Conservation (phyloP, 1,140 invertebrate species). For the Neodiprion lecontei region DNA sequence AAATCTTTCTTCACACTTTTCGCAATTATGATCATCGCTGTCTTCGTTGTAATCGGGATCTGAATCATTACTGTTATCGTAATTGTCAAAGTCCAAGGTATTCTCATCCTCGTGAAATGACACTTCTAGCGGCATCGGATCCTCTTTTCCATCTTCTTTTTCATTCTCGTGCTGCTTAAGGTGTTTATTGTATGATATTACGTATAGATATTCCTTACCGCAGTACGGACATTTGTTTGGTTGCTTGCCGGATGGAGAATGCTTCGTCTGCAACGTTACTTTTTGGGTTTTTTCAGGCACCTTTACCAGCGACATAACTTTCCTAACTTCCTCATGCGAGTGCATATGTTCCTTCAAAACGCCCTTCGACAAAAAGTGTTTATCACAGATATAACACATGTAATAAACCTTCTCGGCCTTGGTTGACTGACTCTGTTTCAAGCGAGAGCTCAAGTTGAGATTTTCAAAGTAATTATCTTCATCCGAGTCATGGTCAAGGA, state of each 20-base stretch:
- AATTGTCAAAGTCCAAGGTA: slow-evolving; percentile 37
- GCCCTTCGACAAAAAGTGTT: slow-evolving; percentile 54
- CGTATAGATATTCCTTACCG: slow-evolving; percentile 59
- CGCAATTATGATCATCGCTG: slow-evolving; percentile 31
- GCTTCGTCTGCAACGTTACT: slow-evolving; percentile 27
- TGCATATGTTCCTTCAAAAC: slow-evolving; percentile 59
- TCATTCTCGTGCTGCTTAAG: slow-evolving; percentile 54
- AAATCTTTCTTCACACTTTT: slow-evolving; percentile 44
- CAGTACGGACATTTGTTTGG: slow-evolving; percentile 58
- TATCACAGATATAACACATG: slow-evolving; percentile 57
- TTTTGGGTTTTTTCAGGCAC: slow-evolving; percentile 42
- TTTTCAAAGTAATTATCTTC: slow-evolving; percentile 60
- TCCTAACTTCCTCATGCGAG: slow-evolving; percentile 55
- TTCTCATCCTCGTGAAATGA: slow-evolving; percentile 47
- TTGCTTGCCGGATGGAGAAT: slow-evolving; percentile 52
- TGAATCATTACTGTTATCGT: slow-evolving; percentile 29
- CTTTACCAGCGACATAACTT: slow-evolving; percentile 46
- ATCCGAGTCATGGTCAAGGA: slow-evolving; percentile 40
- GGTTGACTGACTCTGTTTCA: slow-evolving; percentile 45
- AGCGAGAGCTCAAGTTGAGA: slow-evolving; percentile 53
- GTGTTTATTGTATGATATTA: slow-evolving; percentile 59
- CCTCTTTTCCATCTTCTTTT: slow-evolving; percentile 36
- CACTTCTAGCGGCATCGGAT: slow-evolving; percentile 41
- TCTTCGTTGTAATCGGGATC: slow-evolving; percentile 20
- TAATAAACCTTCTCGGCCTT: slow-evolving; percentile 52